A percentile compares a stretch with the other conserved stretches of the same genome.
Conservation (phyloP, 1,140 invertebrate species). For the Trinorchestia longiramus region DNA sequence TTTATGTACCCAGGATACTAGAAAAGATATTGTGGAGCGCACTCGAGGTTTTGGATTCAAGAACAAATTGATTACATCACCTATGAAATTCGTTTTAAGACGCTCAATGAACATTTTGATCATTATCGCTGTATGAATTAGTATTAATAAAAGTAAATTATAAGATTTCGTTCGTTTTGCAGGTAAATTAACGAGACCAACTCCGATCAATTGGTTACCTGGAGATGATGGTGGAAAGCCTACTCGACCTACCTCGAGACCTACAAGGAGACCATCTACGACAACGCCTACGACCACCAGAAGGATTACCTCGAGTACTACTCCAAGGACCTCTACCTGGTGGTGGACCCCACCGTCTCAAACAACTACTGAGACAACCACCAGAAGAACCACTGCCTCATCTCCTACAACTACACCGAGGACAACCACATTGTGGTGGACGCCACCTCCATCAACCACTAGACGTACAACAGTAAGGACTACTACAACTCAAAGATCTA, state of each 20-base stretch:
- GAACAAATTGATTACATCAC: not conserved
- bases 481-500: constrained; percentile 31
- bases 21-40: not conserved
- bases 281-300: constrained; percentile 58
- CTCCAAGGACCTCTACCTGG: constrained; percentile 38
- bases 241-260: not conserved
- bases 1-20: not conserved
- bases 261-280: constrained; percentile 20
- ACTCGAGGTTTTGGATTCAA: not conserved
- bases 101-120: not conserved
- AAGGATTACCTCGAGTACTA: constrained; percentile 68
- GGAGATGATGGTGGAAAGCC: not conserved
- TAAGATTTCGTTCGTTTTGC: not conserved
- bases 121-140: not conserved
- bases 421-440: constrained; percentile 57
- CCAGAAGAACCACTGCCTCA: constrained; percentile 68
- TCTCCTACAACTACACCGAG: constrained; percentile 64
- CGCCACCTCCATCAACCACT: constrained; percentile 65
- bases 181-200: constrained; percentile 27
- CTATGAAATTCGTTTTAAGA: not conserved
- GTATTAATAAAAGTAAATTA: not conserved
- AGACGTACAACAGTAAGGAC: constrained; percentile 66
- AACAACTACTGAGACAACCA: constrained; percentile 59
- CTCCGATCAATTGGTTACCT: constrained; percentile 25
- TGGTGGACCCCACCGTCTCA: constrained; percentile 57